Base-by-base conservation (phyloP, 30 jellyfish, hydroid and myxozoan species). In the Haliclystus octoradiatus region DNA sequence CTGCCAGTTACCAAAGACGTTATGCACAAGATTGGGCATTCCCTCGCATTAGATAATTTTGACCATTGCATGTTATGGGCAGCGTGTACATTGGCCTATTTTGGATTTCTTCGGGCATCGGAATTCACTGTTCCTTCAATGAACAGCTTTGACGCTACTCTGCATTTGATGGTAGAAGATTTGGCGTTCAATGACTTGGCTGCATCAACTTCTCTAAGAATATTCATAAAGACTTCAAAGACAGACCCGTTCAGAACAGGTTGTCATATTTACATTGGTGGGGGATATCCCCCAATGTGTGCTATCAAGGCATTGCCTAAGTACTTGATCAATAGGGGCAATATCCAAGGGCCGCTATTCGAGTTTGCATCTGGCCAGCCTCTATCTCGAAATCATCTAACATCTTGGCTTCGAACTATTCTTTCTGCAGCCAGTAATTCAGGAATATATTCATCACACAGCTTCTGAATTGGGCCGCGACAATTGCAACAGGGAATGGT, bases 161-260 rank as follows among this genome's bases (percentile, higher is more conserved):
- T 34, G 12, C 67, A 68, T 23, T 9, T 70, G 49, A 15, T 70
- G 2, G 4, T 50, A 12, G 72, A 26, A 12, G 53, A 30, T 28
- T 9, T 70, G 19, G 23, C 72, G 27, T 25, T 70, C 19, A 60
- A 70, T 23, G 2, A 22, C 22, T 19, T 12, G 0, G 61, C 70
- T 15, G 19, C 23, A 2, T 61, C 80, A 9, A 14, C 4, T 24
- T 26, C 40, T 1, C 70, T 52, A 2, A 49, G 26, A 49, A 27
- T 70, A 19, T 19, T 29, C 9, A 2, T 49, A 2, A 1, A 28
- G 5, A 30, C 1, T 70, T 70, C 80, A 2, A 70, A 70, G 65
- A 70, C 80, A 1, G 80, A 70, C 31, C 80, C 50, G 47, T 28
- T 50, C 28, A 66, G 68, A 2, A 66, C 33, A 32, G 29, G 68